These are phyloP conservation scores for Lepidothrix coronata DNA, from an alignment of 2,113 vertebrate genomes.

Conservation along the genomic window DNA sequence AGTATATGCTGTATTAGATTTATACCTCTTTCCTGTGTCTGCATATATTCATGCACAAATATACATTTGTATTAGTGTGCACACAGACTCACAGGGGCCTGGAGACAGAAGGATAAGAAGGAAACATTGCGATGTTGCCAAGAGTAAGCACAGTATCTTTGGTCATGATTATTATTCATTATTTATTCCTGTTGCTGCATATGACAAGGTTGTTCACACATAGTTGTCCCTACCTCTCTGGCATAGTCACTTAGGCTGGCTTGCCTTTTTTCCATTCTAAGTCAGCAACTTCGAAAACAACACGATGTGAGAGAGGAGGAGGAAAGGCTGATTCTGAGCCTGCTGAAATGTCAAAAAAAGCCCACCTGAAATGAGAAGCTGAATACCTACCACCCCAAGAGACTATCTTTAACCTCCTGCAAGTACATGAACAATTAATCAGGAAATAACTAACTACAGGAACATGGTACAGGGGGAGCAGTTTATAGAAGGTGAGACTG, in stretches of 20 bases:
- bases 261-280: not conserved
- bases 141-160: not conserved
- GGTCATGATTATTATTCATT: not conserved
- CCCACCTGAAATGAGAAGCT: not conserved
- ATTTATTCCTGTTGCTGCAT: not conserved
- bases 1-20: not conserved
- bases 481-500: not conserved
- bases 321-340: not conserved
- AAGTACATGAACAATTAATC: not conserved
- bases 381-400: not conserved
- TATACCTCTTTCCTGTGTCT: not conserved
- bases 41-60: not conserved
- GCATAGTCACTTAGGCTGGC: not conserved
- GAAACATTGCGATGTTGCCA: not conserved
- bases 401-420: not conserved
- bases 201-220: not conserved
- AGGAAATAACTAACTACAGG: not conserved
- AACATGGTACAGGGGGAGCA: not conserved
- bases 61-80: not conserved
- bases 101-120: not conserved
- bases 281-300: not conserved
- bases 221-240: not conserved
- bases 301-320: not conserved
- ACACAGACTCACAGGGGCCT: not conserved
- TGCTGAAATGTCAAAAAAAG: not conserved